Evolutionary conservation across 1,140 invertebrate species (phyloP).

Genomic region (Chlorops oryzae): DNA sequence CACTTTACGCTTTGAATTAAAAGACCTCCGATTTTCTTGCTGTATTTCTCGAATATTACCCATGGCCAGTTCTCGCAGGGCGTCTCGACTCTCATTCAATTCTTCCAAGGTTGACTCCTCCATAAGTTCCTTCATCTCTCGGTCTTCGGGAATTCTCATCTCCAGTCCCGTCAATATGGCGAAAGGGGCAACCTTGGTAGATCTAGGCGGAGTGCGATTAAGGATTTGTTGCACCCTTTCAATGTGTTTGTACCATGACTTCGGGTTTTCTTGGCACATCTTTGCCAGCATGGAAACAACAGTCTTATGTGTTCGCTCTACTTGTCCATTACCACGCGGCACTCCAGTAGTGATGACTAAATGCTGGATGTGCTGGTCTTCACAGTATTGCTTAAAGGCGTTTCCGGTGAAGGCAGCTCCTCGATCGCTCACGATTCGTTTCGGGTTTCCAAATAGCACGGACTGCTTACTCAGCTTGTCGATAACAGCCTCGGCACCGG

Average conservation of each 20-base stretch:
- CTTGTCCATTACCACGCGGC: conserved; percentile 22
- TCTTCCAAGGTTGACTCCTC: too few species aligned
- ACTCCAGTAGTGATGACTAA: conserved; percentile 20
- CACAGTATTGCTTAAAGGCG: conserved; percentile 25
- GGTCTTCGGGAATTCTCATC: conserved; percentile 17
- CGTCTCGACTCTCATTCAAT: conserved; percentile 13
- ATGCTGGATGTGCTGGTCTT: conserved; percentile 21
- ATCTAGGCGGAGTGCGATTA: conserved; percentile 20
- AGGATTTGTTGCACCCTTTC: conserved; percentile 13
- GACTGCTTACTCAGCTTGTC: conserved; percentile 19
- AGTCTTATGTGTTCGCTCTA: conserved; percentile 23
- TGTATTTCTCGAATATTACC: neutral
- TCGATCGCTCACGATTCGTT: conserved; percentile 32
- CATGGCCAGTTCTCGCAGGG: neutral
- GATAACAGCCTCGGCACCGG: conserved; percentile 4
- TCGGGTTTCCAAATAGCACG: conserved; percentile 35
- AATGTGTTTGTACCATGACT: conserved; percentile 20
- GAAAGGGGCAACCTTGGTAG: conserved; percentile 15
- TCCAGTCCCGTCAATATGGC: conserved; percentile 17
- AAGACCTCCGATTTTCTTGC: neutral
- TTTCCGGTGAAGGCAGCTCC: conserved; percentile 22
- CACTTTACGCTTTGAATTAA: conserved; percentile 1
- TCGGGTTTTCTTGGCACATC: conserved; percentile 16
- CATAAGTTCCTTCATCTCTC: too few species aligned
- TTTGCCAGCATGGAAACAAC: conserved; percentile 25